Evolutionary conservation across 92 coral and sea anemone species (phyloP), one percentile per base, ranked within the genome.

Genomic region (Palythoa heliodiscus): DNA sequence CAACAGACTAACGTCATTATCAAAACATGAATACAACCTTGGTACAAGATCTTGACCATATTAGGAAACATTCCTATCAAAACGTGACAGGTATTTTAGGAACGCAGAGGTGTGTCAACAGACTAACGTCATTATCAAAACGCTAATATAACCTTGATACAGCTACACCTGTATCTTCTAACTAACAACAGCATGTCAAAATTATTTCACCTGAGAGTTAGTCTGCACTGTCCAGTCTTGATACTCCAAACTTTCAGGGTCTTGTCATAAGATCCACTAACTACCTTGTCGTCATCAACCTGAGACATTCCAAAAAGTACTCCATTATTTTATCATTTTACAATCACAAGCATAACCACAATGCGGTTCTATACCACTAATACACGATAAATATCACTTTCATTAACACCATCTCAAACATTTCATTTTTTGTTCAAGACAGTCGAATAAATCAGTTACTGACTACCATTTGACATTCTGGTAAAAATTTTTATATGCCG

Each of bases 231-330:
- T 35, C 99, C 99, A 37, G 99, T 96, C 91, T 91, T 96, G 78
- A 96, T 88, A 75, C 95, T 98, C 99, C 99, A 96, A 13, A 96
- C 99, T 90, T 96, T 96, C 52, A 96, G 88, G 11, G 99, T 96
- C 71, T 96, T 96, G 83, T 96, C 99, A 47, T 96, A 96, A 0
- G 99, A 96, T 2, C 99, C 99, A 89, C 99, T 96, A 2, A 96
- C 99, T 5, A 96, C 91, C 89, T 96, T 96, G 71, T 94, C 92
- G 24, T 96, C 98, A 82, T 91, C 98, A 52, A 93, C 99, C 95
- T 95, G 70, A 23, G 66, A 74, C 14, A 64, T 64, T 64, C 29
- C 70, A 64, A 64, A 64, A 64, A 11, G 15, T 7, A 55, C 61
- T 52, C 16, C 3, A 55, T 43, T 14, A 58, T 15, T 58, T 58